Evolutionary conservation across 2,113 vertebrate species (phyloP).

Genomic region (Rhabdornis inornatus): DNA sequence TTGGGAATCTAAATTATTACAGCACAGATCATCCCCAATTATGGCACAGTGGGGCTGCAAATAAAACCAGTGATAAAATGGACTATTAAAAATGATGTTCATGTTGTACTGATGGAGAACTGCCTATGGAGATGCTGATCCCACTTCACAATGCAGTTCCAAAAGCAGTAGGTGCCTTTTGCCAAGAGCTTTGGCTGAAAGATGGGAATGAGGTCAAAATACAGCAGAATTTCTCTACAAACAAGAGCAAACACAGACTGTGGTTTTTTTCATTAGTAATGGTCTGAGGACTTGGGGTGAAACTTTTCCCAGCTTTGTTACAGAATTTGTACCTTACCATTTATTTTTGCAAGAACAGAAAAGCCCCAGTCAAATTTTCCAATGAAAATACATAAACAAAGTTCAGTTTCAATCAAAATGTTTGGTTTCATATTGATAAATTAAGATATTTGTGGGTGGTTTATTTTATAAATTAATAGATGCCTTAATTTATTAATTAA

Average conservation of each 20-base stretch:
- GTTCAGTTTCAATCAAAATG: background rate
- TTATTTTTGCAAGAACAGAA: background rate
- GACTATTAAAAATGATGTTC: background rate
- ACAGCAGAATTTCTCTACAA: background rate
- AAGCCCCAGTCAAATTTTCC: background rate
- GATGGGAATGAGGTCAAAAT: constrained; percentile 4
- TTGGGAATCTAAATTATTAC: background rate
- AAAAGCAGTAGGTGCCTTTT: background rate
- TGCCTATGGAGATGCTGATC: background rate
- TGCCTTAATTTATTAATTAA: background rate
- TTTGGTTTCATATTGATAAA: background rate
- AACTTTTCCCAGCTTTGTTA: background rate
- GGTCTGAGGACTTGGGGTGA: background rate
- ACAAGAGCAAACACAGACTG: background rate
- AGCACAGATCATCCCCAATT: background rate
- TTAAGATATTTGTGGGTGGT: background rate
- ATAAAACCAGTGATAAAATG: background rate
- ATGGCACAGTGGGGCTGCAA: background rate
- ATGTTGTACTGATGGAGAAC: background rate
- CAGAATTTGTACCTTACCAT: background rate
- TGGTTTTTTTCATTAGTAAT: background rate
- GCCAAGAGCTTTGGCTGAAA: background rate
- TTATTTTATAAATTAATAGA: too few relatives aligned
- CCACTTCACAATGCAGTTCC: background rate
- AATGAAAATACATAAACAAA: background rate